Conservation (phyloP, 2,113 vertebrate genomes). For the Trogon melanurus region DNA sequence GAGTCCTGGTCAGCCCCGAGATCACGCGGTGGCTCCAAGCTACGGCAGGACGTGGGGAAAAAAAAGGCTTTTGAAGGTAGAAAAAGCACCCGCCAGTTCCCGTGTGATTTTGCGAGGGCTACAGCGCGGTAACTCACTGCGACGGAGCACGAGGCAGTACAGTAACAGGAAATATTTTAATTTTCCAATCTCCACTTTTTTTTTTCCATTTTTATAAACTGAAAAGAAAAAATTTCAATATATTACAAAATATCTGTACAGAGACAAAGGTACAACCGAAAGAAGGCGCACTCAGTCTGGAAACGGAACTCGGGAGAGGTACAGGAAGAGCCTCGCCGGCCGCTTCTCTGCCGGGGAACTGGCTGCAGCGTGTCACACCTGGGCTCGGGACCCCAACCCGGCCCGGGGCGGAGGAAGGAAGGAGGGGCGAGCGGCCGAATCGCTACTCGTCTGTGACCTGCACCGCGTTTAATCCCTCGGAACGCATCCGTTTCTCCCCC, state of each 20-base stretch:
- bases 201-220: conserved; percentile 88
- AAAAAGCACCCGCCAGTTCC: not conserved
- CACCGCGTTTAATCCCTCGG: not conserved
- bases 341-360: conserved; percentile 61
- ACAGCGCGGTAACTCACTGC: conserved; percentile 3
- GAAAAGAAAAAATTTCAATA: conserved; percentile 84
- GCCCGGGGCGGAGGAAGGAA: not conserved
- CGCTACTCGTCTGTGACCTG: not conserved
- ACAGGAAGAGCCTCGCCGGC: conserved; percentile 41
- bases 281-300: conserved; percentile 74
- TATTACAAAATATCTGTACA: conserved; percentile 95
- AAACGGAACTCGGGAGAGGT: conserved; percentile 70
- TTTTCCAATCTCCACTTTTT: conserved; percentile 79
- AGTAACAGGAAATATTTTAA: conserved; percentile 81
- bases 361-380: not conserved
- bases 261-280: conserved; percentile 81
- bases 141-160: conserved; percentile 67
- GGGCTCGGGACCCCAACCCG: not conserved
- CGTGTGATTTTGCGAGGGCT: not conserved
- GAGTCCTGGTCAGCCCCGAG: not conserved
- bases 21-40: not conserved
- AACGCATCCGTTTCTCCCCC: not conserved
- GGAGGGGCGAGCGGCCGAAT: not conserved
- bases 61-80: not conserved
- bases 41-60: not conserved